Percentiles rank a stretch among this genome's conserved stretches.
Conservation (phyloP, 2,797 vertebrate genomes). For the Sphenodon punctatus region DNA sequence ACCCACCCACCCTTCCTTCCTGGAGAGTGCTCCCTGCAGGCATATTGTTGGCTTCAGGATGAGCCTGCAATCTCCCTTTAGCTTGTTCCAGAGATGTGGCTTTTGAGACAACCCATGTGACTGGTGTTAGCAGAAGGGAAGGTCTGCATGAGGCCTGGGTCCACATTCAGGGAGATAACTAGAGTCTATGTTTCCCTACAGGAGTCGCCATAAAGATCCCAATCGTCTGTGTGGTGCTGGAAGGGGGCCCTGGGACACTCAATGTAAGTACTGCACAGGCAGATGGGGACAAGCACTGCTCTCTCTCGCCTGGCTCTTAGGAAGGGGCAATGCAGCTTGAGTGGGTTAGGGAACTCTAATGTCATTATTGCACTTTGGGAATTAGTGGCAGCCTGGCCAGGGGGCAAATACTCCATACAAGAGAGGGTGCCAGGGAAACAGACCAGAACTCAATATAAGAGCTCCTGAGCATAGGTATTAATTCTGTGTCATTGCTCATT, state of each 20-base stretch:
- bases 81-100: accelerated
- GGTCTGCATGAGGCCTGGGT: too few species aligned
- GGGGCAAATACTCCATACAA: too few species aligned
- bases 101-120: not conserved
- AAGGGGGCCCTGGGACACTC: conserved; percentile 88
- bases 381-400: too few species aligned
- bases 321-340: not conserved
- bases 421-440: too few species aligned
- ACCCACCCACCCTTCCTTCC: not conserved
- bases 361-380: too few species aligned
- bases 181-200: conserved; percentile 42
- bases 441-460: too few species aligned
- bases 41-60: not conserved
- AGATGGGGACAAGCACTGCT: not conserved
- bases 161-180: not conserved
- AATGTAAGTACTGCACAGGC: conserved; percentile 71
- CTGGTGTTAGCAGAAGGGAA: not conserved
- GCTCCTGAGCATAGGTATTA: too few species aligned
- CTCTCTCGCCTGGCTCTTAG: not conserved
- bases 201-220: conserved; percentile 87
- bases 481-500: too few species aligned
- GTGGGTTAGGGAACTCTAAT: too few species aligned
- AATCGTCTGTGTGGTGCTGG: conserved; percentile 91
- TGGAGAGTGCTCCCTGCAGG: too few species aligned
- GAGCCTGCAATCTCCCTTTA: not conserved